Base-by-base conservation (phyloP, 1,140 invertebrate genomes). In the Hycleus cichorii region DNA sequence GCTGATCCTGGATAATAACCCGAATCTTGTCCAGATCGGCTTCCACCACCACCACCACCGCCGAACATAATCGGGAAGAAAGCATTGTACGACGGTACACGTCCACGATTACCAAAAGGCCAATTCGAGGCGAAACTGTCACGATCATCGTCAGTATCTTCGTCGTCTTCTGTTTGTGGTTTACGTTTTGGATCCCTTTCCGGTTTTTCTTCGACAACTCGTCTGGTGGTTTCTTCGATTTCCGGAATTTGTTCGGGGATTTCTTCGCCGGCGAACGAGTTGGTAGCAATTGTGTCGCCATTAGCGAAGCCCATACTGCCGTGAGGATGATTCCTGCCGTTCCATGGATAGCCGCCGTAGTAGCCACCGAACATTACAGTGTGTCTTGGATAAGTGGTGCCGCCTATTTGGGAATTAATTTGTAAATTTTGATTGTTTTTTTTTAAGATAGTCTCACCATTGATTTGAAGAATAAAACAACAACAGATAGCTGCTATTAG, bases 11-110 rank as follows among this genome's bases (percentile, higher is more conserved):
- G 67, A 58, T 52, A 55, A 47, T 77, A 78, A 24, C 79, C 77
- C 12, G 67, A 69, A 1, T 73, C 72, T 25, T 53, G 59, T 7
- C 75, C 72, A 27, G 70, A 68, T 10, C 62, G 47, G 2, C 64
- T 59, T n/a, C 74, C 72, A 10, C 73, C 64, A 9, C 75, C 72
- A 11, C 72, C 72, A 58, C 64, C 76, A 1, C 76, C 75, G 10
- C 75, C 75, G 52, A 84, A 83, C 64, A 81, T 76, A 66, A 83
- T 81, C 3, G 83, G 82, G 75, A 84, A 84, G 73, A 77, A 83
- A 1, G 78, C 76, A 40, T 78, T 79, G 12, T 69, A 72, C 10
- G 69, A 65, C 32, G 70, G 60, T 3, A 67, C 64, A 38, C 57
- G 61, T 3, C 68, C 65, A n/a, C 66, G 32, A 43, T 66, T 62